Percentiles rank a stretch among this genome's conserved stretches.
Evolutionary conservation across 2,888 invertebrate genomes (phyloP).

Genomic region (Thera britannica): DNA sequence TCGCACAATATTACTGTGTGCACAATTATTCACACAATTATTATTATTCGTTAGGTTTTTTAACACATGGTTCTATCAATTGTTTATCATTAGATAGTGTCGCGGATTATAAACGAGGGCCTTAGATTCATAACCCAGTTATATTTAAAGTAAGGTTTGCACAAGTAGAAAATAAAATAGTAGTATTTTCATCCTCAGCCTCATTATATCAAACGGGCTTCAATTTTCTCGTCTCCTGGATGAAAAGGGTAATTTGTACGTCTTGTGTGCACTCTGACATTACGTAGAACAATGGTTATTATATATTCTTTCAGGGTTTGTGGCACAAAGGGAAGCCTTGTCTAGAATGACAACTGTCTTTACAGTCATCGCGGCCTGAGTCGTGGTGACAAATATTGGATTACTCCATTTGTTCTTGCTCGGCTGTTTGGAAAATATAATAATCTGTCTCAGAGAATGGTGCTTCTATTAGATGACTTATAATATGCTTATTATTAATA

Average conservation of each 20-base stretch:
- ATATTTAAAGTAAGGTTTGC: neutral
- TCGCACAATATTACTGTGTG: neutral
- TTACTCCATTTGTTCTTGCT: neutral
- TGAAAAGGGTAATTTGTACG: constrained; percentile 8
- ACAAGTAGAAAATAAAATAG: neutral
- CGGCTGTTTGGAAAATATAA: neutral
- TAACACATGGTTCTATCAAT: too few relatives aligned
- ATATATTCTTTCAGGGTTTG: constrained; percentile 11
- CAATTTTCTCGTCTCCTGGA: constrained; percentile 1
- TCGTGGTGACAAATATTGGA: constrained; percentile 6
- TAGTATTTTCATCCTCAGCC: neutral
- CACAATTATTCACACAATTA: too few relatives aligned
- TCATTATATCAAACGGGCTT: constrained; percentile 2
- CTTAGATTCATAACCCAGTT: too few relatives aligned
- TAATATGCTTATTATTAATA: too few relatives aligned
- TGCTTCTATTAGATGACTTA: neutral
- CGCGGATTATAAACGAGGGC: too few relatives aligned
- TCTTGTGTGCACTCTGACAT: constrained; percentile 15
- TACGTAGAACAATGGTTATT: constrained; percentile 13
- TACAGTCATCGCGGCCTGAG: neutral
- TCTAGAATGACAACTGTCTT: constrained; percentile 7
- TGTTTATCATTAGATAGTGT: too few relatives aligned
- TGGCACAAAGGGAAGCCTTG: constrained; percentile 12
- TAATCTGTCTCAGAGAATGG: neutral
- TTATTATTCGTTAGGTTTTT: too few relatives aligned